A percentile compares a stretch with the other conserved stretches of the same genome.
These are phyloP conservation scores for Trichogramma dendrolimi DNA, from an alignment of 2,888 invertebrate genomes.

Conservation along the genomic window DNA sequence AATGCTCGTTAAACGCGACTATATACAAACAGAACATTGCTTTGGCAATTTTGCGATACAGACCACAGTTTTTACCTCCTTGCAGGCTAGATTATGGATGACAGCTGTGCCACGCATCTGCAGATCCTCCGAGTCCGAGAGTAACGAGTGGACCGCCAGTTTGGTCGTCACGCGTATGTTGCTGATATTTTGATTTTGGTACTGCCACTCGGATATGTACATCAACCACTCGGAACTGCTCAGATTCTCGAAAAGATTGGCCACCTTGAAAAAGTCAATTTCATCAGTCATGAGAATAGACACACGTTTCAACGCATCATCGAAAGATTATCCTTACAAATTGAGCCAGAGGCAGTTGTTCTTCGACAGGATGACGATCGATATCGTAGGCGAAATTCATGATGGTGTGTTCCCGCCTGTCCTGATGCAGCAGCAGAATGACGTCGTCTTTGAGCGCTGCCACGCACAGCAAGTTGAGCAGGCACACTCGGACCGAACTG, in stretches of 20 bases:
- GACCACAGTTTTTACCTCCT: conserved; percentile 97
- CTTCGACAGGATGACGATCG: conserved; percentile 68
- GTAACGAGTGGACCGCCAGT: conserved; percentile 79
- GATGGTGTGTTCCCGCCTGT: conserved; percentile 80
- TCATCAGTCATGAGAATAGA: background rate
- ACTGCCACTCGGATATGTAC: conserved; percentile 90
- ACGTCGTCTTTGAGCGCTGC: conserved; percentile 85
- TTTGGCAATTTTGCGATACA: conserved; percentile 57
- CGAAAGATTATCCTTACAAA: conserved; percentile 60
- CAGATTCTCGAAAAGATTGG: conserved; percentile 84
- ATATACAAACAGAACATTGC: no score
- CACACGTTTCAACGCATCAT: background rate
- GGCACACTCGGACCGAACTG: conserved; percentile 61
- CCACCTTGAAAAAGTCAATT: conserved; percentile 60
- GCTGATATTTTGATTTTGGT: conserved; percentile 70
- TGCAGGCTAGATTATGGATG: conserved; percentile 85
- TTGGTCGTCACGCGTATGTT: conserved; percentile 89
- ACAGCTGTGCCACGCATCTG: conserved; percentile 82
- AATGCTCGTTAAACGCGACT: background rate
- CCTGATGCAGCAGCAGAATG: conserved; percentile 83
- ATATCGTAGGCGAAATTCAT: conserved; percentile 83
- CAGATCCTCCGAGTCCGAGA: conserved; percentile 67
- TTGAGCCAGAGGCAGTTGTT: conserved; percentile 75
- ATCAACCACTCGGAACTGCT: conserved; percentile 89
- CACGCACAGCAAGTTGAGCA: conserved; percentile 69